Percentiles rank a stretch among this genome's conserved stretches.
phyloP scores from a whole-genome alignment of 2,888 invertebrate genomes.

The Nematopogon swammerdamellus region DNA sequence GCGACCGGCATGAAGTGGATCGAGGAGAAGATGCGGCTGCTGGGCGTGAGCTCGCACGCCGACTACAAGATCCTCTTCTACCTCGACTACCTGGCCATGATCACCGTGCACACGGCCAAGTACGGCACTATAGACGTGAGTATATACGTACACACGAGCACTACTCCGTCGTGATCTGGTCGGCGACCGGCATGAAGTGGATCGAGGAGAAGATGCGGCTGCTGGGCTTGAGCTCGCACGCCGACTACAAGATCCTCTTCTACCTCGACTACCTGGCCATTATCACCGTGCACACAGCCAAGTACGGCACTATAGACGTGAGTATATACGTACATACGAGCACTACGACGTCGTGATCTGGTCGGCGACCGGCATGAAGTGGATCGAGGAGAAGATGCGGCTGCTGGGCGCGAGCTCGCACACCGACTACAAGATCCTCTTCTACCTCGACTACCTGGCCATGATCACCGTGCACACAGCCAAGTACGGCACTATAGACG shows the following conservation, averaged over 20 bases:
- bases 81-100: conserved; percentile 91
- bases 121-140: conserved; percentile 89
- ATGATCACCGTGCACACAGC: conserved; percentile 91
- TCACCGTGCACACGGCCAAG: conserved; percentile 86
- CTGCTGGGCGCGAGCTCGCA: conserved; percentile 93
- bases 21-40: conserved; percentile 91
- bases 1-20: conserved; percentile 99
- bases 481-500: conserved; percentile 89
- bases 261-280: conserved; percentile 90
- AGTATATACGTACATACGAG: conserved; percentile 66
- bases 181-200: too few relatives aligned
- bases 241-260: conserved; percentile 88
- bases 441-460: conserved; percentile 86
- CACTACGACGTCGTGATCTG: conserved; percentile 94
- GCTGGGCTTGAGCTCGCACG: too few relatives aligned
- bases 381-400: conserved; percentile 87
- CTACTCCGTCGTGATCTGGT: conserved; percentile 98
- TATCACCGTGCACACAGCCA: conserved; percentile 87
- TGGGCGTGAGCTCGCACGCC: conserved; percentile 79
- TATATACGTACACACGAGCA: conserved; percentile 61
- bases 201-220: too few relatives aligned
- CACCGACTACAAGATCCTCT: conserved; percentile 85
- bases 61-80: conserved; percentile 92
- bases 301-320: conserved; percentile 90
- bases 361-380: conserved; percentile 80